Evolutionary conservation across 1,140 invertebrate genomes (phyloP), one percentile per base, ranked within the genome.

Genomic region (Trichonephila clavata): DNA sequence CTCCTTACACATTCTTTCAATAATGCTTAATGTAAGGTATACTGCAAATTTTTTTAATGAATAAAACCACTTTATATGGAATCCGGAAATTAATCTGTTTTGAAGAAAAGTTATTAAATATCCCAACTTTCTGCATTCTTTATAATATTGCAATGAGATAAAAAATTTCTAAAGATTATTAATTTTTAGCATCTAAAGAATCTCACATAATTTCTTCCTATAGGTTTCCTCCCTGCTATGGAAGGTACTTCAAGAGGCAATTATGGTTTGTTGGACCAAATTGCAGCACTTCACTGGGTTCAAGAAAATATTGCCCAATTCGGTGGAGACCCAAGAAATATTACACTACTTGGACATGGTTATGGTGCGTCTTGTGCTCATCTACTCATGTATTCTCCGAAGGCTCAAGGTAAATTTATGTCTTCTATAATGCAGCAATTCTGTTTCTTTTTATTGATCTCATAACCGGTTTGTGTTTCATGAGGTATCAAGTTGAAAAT

Each of bases 261-360:
- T 94, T 95, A 95, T 80, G 95, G 95, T 43, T 87, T 95, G 16
- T 95, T 95, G 95, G 95, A 95, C 93, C 95, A 95, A 91, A 94
- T 95, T 57, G 95, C 95, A 20, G 95, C 95, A 21, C 96, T 99
- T 18, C 97, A 98, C 93, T 99, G 98, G 98, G 97, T 99, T 61
- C 97, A 97, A 94, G 96, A 96, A 93, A 96, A 97, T 95, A 96
- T 96, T 27, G 95, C 86, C 3, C 95, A 95, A 92, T 96, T 97
- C 94, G 95, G 95, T 84, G 96, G 96, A 7, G 96, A 96, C 95
- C 94, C 95, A 13, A 77, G 92, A 27, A 95, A 95, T 93, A 87
- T 96, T 10, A 96, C 96, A 39, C 86, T 96, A 6, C 95, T 96
- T 90, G 96, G 96, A 10, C 95, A 96, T 84, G 96, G 95, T 21